Evolutionary conservation across 2,888 invertebrate genomes (phyloP).

Genomic region (Odontothrips loti): DNA sequence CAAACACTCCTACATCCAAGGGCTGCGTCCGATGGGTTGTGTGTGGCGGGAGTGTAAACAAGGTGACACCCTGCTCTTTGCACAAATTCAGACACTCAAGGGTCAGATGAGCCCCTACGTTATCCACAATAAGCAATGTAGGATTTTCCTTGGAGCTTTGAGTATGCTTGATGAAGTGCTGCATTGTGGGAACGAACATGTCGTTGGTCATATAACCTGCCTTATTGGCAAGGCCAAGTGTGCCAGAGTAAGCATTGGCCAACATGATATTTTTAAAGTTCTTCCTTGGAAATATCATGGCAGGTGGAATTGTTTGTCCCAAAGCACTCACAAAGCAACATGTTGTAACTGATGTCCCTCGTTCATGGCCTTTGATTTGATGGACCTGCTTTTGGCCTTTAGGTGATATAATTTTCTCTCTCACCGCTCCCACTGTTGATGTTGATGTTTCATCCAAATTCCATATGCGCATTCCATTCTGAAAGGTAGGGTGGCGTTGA

Average conservation of each 20-base stretch:
- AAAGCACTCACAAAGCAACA: neutral
- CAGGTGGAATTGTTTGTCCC: neutral
- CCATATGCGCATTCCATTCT: neutral
- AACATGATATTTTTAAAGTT: neutral
- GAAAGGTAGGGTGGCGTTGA: constrained; percentile 11
- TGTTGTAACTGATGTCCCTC: neutral
- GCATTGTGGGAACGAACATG: neutral
- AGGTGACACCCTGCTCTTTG: constrained; percentile 41
- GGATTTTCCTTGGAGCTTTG: constrained; percentile 35
- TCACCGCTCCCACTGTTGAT: constrained; percentile 28
- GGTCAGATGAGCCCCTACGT: constrained; percentile 37
- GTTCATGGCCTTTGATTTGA: neutral
- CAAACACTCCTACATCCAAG: constrained; percentile 39
- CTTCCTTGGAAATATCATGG: neutral
- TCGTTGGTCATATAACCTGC: neutral
- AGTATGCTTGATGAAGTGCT: constrained; percentile 33
- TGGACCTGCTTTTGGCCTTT: neutral
- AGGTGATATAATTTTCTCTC: neutral
- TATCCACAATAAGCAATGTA: constrained; percentile 39
- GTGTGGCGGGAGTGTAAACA: constrained; percentile 42
- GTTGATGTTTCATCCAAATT: neutral
- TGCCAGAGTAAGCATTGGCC: neutral
- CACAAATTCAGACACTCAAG: constrained; percentile 38
- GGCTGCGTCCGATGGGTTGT: constrained; percentile 42
- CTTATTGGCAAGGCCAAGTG: neutral